Evolutionary conservation across 2,888 invertebrate genomes (phyloP).

Genomic region (Parochlus steinenii): DNA sequence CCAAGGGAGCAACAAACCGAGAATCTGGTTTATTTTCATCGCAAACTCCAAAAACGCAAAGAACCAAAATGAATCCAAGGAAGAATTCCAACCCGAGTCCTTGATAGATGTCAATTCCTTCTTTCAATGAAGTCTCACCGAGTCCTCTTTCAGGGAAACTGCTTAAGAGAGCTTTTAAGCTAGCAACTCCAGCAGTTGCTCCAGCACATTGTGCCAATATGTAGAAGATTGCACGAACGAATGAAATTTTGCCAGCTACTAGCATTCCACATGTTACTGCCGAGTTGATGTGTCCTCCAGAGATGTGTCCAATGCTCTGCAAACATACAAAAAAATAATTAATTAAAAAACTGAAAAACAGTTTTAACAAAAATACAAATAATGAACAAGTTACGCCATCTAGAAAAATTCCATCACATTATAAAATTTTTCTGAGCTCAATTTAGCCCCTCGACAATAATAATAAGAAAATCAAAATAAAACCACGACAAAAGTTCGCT

Average conservation of each 20-base stretch:
- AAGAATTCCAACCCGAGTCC: constrained; percentile 83
- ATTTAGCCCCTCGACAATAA: no score
- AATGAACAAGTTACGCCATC: no score
- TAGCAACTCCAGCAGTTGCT: constrained; percentile 60
- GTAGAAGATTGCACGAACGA: constrained; percentile 59
- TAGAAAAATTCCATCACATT: no score
- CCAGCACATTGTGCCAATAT: constrained; percentile 70
- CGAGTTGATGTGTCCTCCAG: constrained; percentile 85
- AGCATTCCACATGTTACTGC: constrained; percentile 74
- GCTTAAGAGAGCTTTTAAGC: constrained; percentile 51
- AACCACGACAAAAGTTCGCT: no score
- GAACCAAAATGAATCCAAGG: constrained; percentile 72
- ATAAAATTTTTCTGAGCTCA: no score
- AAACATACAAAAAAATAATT: constrained; percentile 17
- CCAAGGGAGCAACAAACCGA: constrained; percentile 65
- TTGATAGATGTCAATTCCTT: constrained; percentile 49
- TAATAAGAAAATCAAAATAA: no score
- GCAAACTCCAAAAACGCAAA: constrained; percentile 73
- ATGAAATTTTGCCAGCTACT: constrained; percentile 59
- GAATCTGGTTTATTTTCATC: constrained; percentile 40
- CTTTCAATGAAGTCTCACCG: constrained; percentile 50
- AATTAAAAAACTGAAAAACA: no score
- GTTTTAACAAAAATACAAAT: no score
- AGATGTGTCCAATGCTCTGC: constrained; percentile 70
- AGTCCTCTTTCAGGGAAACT: constrained; percentile 40